Evolutionary conservation across 2,888 invertebrate genomes (phyloP).

Genomic region (Auanema freiburgensis): DNA sequence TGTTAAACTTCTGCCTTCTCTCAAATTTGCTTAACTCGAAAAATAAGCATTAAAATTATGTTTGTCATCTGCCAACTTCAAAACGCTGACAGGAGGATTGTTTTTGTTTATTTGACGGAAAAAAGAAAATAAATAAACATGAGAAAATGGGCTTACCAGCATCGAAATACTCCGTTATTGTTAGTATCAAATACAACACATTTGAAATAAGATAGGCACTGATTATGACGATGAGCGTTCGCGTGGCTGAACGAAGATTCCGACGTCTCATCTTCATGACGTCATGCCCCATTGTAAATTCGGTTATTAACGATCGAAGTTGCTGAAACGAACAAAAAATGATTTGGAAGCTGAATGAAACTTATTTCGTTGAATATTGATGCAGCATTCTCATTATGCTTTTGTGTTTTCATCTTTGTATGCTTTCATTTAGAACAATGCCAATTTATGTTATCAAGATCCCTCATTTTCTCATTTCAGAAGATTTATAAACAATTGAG

Average conservation of each 20-base stretch:
- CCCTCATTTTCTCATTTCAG: no score
- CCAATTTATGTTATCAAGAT: no score
- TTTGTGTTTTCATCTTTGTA: not conserved
- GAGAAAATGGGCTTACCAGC: slow-evolving; percentile 37
- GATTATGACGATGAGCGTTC: slow-evolving; percentile 59
- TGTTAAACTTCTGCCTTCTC: not conserved
- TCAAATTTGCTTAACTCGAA: not conserved
- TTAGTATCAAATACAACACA: slow-evolving; percentile 51
- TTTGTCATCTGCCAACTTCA: no score
- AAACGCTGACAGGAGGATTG: not conserved
- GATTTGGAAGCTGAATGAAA: no score
- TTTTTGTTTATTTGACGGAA: no score
- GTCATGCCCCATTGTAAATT: slow-evolving; percentile 61
- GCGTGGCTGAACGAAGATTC: slow-evolving; percentile 54
- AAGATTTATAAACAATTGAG: no score
- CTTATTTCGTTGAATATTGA: no score
- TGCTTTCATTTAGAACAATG: no score
- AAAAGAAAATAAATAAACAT: not conserved
- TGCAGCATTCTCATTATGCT: not conserved
- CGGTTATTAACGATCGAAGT: slow-evolving; percentile 59
- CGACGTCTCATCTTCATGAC: slow-evolving; percentile 54
- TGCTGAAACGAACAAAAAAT: slow-evolving; percentile 41
- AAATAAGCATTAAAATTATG: no score
- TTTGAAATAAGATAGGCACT: slow-evolving; percentile 60
- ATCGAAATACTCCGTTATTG: slow-evolving; percentile 56